Base-by-base conservation (phyloP, 2,113 vertebrate genomes). In the Nematolebias whitei region DNA sequence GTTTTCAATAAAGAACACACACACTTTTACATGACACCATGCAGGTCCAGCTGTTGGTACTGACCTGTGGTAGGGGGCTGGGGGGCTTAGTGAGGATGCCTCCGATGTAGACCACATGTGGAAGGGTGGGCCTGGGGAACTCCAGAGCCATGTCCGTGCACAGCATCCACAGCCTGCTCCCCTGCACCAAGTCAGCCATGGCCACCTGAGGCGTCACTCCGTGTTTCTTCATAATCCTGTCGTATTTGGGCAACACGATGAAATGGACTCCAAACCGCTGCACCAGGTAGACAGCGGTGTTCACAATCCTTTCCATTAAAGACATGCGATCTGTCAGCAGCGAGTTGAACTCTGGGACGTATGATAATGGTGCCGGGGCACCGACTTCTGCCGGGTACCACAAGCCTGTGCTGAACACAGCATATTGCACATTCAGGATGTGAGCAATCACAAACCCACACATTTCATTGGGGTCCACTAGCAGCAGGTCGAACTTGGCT, bases 381-480 rank as follows among this genome's bases (percentile, higher is more conserved):
- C 98, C 96, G 12, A 95, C 96, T 87, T 99, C 98, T 8, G 97
- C 96, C 2, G 98, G 98, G 85, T 96, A 99, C 98, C 98, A 99
- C 63, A 99, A 93, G 44, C 98, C 98, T 1, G 98, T 99, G 85
- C 96, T 97, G 88, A 99, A 96, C 52, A 99, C 96, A 0, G 97
- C 96, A 1, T 99, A 98, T 74, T 94, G 93, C 69, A 98, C 95
- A n/a, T 94, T 94, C 65, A 99, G 79, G 48, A 99, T 94, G 56
- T 98, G 97, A 57, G 97, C 98, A 56, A 99, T 93, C 67, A 99
- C 94, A 90, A 99, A 98, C 73, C 98, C 98, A 78, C 98, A 99
- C 96, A 99, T 99, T 88, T 99, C 98, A 32, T 99, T 99, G 9
- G 98, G 96, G 90, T 99, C 98, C 56, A 99, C 97, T 26, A 99